Conservation (phyloP, 2,888 invertebrate genomes). For the Spilosoma lubricipeda region DNA sequence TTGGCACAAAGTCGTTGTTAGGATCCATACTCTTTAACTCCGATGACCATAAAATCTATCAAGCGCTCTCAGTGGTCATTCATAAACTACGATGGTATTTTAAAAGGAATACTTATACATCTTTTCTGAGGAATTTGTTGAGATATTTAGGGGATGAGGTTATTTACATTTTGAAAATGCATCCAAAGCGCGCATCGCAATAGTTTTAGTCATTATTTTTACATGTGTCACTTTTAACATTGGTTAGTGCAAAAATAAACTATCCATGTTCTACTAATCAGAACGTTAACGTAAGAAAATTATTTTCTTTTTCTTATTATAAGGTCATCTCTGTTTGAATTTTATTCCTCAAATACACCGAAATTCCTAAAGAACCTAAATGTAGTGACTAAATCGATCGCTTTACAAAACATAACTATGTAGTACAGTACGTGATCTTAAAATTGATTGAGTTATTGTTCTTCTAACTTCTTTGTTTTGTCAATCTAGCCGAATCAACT, state of each 20-base stretch:
- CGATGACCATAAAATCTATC: conserved; percentile 74
- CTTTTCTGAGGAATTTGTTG: conserved; percentile 80
- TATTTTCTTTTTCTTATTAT: neutral
- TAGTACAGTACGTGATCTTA: neutral
- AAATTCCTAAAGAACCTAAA: neutral
- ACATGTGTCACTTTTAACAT: neutral
- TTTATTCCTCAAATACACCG: neutral
- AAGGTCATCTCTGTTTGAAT: neutral
- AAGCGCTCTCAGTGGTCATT: conserved; percentile 77
- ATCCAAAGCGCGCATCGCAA: too few relatives aligned
- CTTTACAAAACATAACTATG: neutral
- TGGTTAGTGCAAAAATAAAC: neutral
- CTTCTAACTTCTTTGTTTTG: neutral
- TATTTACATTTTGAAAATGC: conserved; percentile 57
- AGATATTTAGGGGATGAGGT: conserved; percentile 75
- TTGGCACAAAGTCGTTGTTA: conserved; percentile 84
- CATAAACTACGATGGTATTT: conserved; percentile 54
- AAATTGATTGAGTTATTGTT: neutral
- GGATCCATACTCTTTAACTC: conserved; percentile 84
- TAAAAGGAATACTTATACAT: conserved; percentile 74
- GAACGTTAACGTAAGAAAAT: neutral
- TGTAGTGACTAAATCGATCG: neutral
- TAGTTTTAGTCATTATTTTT: neutral
- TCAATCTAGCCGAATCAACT: neutral
- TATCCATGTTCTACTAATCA: neutral